Base-by-base conservation (phyloP, 2,113 vertebrate genomes). In the Indicator indicator region DNA sequence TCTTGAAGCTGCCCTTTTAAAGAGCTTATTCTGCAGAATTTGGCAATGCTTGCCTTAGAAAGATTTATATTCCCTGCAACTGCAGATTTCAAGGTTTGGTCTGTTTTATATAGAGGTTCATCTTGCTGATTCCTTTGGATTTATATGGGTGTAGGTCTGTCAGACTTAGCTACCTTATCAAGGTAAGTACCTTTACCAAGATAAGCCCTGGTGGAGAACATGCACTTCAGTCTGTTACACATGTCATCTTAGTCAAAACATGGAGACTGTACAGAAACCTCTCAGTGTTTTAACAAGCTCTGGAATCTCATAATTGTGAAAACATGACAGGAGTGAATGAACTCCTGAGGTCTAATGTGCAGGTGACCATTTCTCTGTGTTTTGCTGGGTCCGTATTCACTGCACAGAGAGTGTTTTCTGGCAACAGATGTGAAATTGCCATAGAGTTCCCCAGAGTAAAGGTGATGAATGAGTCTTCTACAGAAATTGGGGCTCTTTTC, bases 401-500 rank as follows among this genome's bases (percentile, higher is more conserved):
- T 72, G 65, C 21, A 83, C 30, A 36, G 40, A n/a, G 30, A 7
- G 0, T 26, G 30, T 59, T 84, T 79, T 36, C 75, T 83, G 52
- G 50, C 71, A 48, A 28, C 48, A n/a, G 69, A 89, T 67, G 52
- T 58, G 68, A 75, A 82, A 80, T 72, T 59, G 48, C 77, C 86
- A 0, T 11, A 17, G 62, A 58, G 11, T 52, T 90, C 60, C n/a
- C 40, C 9, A 8, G 73, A 63, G 52, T 50, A n/a, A 88, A 93
- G 69, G 81, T 0, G 7, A 40, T 63, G 46, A 89, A 54, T 38
- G 55, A 27, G 65, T 38, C 58, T 91, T 58, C 79, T 62, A 1
- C 11, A 42, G 72, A 58, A 86, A 64, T 4, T 0, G 0, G 9
- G 12, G 14, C 13, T 87, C 20, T 55, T 73, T 59, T 11, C 6